Base-by-base conservation (phyloP, 2,888 invertebrate genomes). In the Spodoptera littoralis region DNA sequence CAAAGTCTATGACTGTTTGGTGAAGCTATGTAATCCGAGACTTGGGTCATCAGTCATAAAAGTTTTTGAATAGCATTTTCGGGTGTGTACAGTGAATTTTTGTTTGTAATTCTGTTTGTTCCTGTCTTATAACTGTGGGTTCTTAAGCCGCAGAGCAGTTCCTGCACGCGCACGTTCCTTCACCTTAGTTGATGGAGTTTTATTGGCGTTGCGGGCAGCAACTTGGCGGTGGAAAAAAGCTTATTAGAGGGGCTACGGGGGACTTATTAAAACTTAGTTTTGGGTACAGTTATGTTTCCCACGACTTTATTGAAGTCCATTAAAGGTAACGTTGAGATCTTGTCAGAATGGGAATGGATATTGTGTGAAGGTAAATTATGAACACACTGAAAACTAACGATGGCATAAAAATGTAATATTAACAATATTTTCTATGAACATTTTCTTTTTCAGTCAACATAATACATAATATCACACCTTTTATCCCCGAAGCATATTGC, bases 161-260 rank as follows among this genome's bases (percentile, higher is more conserved):
- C 60, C 50, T 42, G 46, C 66, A 67, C 68, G 58, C 65, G 67
- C 79, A 82, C 84, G 80, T 84, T 81, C 69, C 71, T 76, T 67
- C 57, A 73, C 79, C 71, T 76, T 68, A 67, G 72, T 84, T 85
- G 86, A 89, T 88, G 83, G 86, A 89, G 88, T 90, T 92, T 92
- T 92, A 92, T 92, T 87, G 84, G 86, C 84, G 82, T 80, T 76
- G 85, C 70, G 88, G 84, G 81, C 86, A 84, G 83, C 86, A 88
- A 90, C 77, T 89, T 88, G 74, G 73, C 79, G 76, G 70, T 75
- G 69, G 79, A 85, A 88, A 89, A 89, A 90, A 87, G 79, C 79
- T 88, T 88, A 88, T 87, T 86, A 91, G 81, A 70, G 77, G 71
- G 76, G 65, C 65, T 65, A 74, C 77, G 57, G 72, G 76, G 69